Conservation (phyloP, 2,888 invertebrate species). For the Xanthia togata region DNA sequence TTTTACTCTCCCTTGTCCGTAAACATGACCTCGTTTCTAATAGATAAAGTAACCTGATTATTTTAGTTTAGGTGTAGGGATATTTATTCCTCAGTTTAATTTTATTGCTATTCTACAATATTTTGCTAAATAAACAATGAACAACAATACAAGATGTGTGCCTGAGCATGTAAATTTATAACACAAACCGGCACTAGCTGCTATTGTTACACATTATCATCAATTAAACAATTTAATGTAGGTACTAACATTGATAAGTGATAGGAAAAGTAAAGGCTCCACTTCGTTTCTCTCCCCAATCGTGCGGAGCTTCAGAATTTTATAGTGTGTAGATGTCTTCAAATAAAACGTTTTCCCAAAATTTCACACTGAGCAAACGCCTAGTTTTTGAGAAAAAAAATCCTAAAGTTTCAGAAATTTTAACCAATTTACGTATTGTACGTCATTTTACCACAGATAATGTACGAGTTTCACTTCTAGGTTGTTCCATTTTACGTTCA, state of each 20-base stretch:
- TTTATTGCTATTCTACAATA: not conserved
- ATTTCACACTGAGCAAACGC: no score
- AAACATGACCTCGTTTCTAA: constrained; percentile 42
- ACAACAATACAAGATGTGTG: not conserved
- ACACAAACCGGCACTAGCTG: not conserved
- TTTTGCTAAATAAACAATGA: not conserved
- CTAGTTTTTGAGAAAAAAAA: no score
- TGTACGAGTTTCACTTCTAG: no score
- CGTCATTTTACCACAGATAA: no score
- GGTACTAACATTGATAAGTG: constrained; percentile 33
- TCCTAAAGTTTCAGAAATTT: no score
- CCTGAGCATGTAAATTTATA: not conserved
- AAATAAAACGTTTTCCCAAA: no score
- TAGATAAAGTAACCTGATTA: constrained; percentile 10
- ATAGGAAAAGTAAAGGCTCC: constrained; percentile 40
- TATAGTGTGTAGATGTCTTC: no score
- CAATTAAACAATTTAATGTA: constrained; percentile 17
- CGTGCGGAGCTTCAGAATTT: no score
- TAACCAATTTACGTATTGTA: no score
- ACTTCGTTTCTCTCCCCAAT: no score
- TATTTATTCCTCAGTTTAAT: not conserved
- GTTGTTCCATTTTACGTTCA: no score
- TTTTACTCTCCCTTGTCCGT: not conserved
- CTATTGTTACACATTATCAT: constrained; percentile 14
- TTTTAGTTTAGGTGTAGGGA: not conserved